These are phyloP conservation scores for Hirudo medicinalis DNA, from an alignment of 1,140 invertebrate genomes.

Conservation along the genomic window DNA sequence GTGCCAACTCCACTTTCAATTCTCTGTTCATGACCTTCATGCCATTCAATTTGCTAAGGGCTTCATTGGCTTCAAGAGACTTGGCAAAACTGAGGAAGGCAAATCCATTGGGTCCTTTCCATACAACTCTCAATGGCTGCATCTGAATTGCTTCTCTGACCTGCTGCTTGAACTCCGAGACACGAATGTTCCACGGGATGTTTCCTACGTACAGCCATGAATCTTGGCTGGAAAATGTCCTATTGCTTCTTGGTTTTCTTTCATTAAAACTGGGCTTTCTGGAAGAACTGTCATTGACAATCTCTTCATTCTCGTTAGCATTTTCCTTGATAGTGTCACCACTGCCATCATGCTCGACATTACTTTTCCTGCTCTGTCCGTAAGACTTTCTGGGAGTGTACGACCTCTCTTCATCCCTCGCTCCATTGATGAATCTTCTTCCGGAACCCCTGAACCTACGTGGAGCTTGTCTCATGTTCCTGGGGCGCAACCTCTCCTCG, in stretches of 20 bases:
- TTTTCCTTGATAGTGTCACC: background rate
- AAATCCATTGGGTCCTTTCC: background rate
- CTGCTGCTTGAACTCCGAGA: background rate
- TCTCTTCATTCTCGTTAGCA: background rate
- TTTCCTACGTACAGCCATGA: background rate
- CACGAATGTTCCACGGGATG: background rate
- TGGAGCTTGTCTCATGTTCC: background rate
- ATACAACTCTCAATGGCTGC: background rate
- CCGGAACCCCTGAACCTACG: background rate
- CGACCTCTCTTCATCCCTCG: background rate
- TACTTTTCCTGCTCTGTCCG: background rate
- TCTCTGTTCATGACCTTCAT: background rate
- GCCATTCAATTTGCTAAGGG: background rate
- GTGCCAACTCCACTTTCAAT: slow-evolving; percentile 2
- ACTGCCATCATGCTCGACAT: slow-evolving; percentile 9
- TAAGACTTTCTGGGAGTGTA: no score
- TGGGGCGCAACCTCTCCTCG: background rate
- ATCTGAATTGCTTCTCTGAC: background rate
- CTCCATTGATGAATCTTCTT: background rate
- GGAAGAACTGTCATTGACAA: background rate
- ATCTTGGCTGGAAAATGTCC: background rate
- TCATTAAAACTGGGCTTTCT: background rate
- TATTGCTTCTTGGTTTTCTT: background rate
- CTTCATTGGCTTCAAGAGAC: background rate
- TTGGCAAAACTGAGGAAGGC: slow-evolving; percentile 3